These are phyloP conservation scores for Nothobranchius kuhntae DNA, from an alignment of 2,113 vertebrate species.

Conservation along the genomic window DNA sequence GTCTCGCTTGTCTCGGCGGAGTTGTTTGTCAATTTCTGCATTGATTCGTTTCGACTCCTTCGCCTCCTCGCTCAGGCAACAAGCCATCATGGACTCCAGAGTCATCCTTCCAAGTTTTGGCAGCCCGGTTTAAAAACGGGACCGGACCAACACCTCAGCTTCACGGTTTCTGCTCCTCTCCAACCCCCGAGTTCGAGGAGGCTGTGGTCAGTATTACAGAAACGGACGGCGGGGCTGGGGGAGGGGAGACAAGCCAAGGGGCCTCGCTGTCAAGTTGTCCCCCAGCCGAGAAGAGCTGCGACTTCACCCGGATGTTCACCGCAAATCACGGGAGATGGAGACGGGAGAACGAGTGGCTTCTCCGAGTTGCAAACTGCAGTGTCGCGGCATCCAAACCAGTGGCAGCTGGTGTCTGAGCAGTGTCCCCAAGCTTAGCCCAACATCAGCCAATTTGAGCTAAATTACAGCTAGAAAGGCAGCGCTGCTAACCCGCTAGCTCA, in stretches of 20 bases:
- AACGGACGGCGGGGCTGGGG: slow-evolving; percentile 41
- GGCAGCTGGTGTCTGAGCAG: slow-evolving; percentile 18
- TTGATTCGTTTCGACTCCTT: slow-evolving; percentile 99
- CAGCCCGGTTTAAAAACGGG: slow-evolving; percentile 75
- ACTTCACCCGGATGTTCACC: slow-evolving; percentile 67
- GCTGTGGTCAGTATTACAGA: slow-evolving; percentile 37
- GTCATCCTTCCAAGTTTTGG: slow-evolving; percentile 83
- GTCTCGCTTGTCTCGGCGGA: slow-evolving; percentile 95
- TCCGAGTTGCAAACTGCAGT: slow-evolving; percentile 25
- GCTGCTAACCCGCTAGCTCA: slow-evolving; percentile 50
- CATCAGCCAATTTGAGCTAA: slow-evolving; percentile 33
- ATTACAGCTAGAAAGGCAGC: slow-evolving; percentile 15
- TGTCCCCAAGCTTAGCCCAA: slow-evolving; percentile 15
- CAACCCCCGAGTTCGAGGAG: slow-evolving; percentile 42
- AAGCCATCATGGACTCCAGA: slow-evolving; percentile 98
- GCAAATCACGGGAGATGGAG: slow-evolving; percentile 63
- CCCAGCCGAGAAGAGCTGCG: slow-evolving; percentile 66
- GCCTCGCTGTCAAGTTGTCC: slow-evolving; percentile 80
- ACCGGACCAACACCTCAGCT: slow-evolving; percentile 50
- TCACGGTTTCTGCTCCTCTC: slow-evolving; percentile 45
- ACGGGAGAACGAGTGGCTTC: slow-evolving; percentile 27
- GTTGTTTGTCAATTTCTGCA: slow-evolving; percentile 97
- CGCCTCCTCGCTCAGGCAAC: slow-evolving; percentile 98
- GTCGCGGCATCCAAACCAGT: slow-evolving; percentile 52
- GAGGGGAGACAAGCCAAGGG: slow-evolving; percentile 61